phyloP scores from a whole-genome alignment of 1,140 invertebrate species.

The Zophobas atratus region DNA sequence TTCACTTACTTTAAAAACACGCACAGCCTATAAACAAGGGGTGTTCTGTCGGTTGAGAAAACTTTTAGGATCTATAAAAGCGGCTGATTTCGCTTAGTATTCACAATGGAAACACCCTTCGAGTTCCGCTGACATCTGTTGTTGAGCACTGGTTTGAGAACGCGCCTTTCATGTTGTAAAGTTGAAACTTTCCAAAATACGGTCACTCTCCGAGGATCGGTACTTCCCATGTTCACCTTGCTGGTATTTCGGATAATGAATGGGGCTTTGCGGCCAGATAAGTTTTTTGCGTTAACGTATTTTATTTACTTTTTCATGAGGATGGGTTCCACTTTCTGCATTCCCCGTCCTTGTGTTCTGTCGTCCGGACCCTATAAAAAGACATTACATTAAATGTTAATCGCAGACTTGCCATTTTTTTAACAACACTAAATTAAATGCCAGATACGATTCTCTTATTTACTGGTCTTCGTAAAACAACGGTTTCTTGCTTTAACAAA shows the following conservation, averaged over 20 bases:
- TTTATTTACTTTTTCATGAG: conserved; percentile 5
- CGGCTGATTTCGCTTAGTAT: conserved; percentile 46
- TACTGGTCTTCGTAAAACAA: background rate
- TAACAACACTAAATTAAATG: conserved; percentile 23
- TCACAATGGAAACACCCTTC: conserved; percentile 48
- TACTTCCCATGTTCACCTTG: conserved; percentile 35
- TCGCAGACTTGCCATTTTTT: conserved; percentile 8
- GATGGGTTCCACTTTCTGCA: background rate
- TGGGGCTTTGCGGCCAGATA: background rate
- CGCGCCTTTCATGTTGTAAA: conserved; percentile 43
- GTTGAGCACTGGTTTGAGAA: conserved; percentile 42
- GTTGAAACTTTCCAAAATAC: conserved; percentile 47
- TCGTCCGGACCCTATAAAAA: conserved; percentile 5
- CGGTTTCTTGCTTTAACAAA: background rate
- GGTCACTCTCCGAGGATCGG: conserved; percentile 44
- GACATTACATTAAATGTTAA: conserved; percentile 25
- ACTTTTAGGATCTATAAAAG: conserved; percentile 53
- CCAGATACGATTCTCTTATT: conserved; percentile 6
- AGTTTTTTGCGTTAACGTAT: background rate
- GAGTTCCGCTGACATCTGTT: conserved; percentile 49
- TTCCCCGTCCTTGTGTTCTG: background rate
- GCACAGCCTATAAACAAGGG: conserved; percentile 43
- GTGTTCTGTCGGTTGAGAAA: conserved; percentile 46
- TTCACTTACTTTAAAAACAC: conserved; percentile 48
- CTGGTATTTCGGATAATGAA: conserved; percentile 24